A percentile compares a stretch with the other conserved stretches of the same genome.
Conservation (phyloP, 2,797 vertebrate species). For the Momotus momota region DNA sequence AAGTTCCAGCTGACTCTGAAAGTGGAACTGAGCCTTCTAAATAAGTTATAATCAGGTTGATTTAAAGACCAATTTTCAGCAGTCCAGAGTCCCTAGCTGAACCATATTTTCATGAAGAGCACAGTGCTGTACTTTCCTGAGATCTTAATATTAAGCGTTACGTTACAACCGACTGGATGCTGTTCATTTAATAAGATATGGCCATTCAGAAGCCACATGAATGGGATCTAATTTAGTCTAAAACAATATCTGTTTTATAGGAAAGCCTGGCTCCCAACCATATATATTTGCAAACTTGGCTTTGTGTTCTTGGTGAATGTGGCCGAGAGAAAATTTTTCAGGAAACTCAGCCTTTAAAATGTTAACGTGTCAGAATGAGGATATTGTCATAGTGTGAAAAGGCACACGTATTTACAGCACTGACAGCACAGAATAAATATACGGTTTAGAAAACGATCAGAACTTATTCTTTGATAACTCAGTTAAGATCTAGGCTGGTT, state of each 20-base stretch:
- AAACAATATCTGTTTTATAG: background rate
- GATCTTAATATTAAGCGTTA: background rate
- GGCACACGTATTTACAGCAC: fast-evolving
- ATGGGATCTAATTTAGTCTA: background rate
- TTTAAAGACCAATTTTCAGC: background rate
- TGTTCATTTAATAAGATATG: background rate
- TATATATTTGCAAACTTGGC: background rate
- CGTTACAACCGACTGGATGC: background rate
- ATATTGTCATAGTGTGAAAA: background rate
- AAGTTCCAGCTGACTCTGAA: background rate
- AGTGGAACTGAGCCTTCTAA: background rate
- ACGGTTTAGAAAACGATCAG: background rate
- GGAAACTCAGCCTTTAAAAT: background rate
- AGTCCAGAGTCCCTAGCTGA: background rate
- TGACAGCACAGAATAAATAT: background rate
- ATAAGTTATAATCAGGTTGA: background rate
- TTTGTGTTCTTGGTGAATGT: background rate
- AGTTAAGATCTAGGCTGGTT: background rate
- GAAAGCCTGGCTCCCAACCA: background rate
- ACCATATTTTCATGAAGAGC: background rate
- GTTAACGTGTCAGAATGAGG: background rate
- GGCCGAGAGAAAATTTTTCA: background rate
- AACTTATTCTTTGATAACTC: background rate
- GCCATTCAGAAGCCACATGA: background rate
- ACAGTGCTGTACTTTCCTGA: background rate